Base-by-base conservation (phyloP, 2,797 vertebrate genomes). In the Odontamblyopus lacepedii region DNA sequence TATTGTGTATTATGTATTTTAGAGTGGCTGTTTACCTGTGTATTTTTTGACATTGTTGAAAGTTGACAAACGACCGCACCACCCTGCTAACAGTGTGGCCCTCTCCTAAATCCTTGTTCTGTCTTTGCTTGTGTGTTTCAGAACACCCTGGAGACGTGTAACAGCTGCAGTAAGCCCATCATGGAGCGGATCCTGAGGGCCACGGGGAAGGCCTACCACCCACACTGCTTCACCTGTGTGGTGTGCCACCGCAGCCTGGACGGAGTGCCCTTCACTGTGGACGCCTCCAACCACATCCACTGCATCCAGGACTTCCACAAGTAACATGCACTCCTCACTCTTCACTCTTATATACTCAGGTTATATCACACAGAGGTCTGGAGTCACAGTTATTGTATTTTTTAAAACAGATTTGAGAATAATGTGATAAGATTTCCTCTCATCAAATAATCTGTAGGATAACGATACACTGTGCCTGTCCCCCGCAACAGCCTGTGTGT, bases 301-400 rank as follows among this genome's bases (percentile, higher is more conserved):
- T 99, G 98, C 95, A 99, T 99, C 3, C 96, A 99, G 90, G 98
- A 99, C 91, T 99, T 99, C 85, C 98, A 99, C 93, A 99, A 96
- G 98, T 99, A 95, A 35, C 2, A 26, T 6, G 16, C 53, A 12
- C 18, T 38, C 32, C n/a, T 9, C 15, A 7, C 11, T 18, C 16
- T 56, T 4, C 9, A 64, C 23, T 12, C 2, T 53, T 29, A 15
- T 67, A 30, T 26, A 19, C n/a, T 48, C 44, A 48, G 44, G 15
- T 15, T 48, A 48, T 48, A 15, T 48, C 44, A 48, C 3, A 13
- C 44, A 48, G 15, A 15, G 12, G 44, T 48, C 16, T 48, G 13
- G 44, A 48, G 11, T 44, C 41, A 12, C 2, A 44, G 2, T 41
- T 41, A 12, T 41, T 12, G 2, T 12, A 41, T 41, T 12, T 11